phyloP scores from a whole-genome alignment of 2,113 vertebrate species.

The Pipra filicauda region DNA sequence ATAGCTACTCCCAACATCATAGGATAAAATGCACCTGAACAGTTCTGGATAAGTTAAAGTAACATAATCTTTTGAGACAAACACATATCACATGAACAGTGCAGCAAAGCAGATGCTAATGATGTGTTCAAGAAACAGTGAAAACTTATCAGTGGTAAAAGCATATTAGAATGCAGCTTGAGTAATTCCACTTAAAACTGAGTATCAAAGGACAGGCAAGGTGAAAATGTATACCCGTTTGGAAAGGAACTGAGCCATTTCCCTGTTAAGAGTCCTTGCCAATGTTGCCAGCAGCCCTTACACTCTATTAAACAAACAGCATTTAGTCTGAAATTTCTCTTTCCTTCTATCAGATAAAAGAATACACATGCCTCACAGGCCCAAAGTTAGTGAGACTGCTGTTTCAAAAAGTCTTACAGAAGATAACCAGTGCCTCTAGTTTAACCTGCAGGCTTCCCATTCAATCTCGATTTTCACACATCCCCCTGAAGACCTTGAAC shows the following conservation, averaged over 20 bases:
- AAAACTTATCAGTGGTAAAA: not conserved
- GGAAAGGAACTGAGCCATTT: not conserved
- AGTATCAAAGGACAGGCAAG: not conserved
- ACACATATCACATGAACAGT: not conserved
- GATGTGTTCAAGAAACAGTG: not conserved
- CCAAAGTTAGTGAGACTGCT: not conserved
- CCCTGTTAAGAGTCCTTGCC: not conserved
- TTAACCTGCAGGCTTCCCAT: not conserved
- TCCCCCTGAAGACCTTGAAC: not conserved
- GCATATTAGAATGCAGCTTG: not conserved
- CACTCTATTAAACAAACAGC: not conserved
- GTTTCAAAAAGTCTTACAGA: not conserved
- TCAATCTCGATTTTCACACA: not conserved
- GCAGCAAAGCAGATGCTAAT: not conserved
- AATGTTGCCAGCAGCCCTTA: not conserved
- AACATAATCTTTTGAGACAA: not conserved
- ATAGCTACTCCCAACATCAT: not conserved
- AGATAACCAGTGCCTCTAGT: not conserved
- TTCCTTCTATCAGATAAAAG: not conserved
- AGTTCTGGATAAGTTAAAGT: not conserved
- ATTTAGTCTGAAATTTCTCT: not conserved
- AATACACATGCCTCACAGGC: not conserved
- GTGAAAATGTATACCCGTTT: not conserved
- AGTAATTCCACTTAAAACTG: not conserved
- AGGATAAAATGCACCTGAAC: not conserved